A percentile compares a stretch with the other conserved stretches of the same genome.
Conservation (phyloP, 2,888 invertebrate genomes). For the Sinelater perroti region DNA sequence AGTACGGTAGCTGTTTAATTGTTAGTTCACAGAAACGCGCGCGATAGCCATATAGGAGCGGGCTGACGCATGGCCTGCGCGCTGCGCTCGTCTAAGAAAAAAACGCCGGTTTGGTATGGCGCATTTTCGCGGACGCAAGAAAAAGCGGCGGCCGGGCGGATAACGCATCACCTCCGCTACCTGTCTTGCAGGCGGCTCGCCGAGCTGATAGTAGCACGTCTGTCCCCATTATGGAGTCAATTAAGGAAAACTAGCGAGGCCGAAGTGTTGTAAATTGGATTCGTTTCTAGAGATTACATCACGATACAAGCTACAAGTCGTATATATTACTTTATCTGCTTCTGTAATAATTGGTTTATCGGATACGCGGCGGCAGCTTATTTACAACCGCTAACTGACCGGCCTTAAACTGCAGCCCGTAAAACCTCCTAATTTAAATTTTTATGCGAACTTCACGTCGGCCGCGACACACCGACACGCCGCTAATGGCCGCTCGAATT, state of each 20-base stretch:
- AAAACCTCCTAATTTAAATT: conserved; percentile 27
- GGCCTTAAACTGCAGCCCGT: conserved; percentile 27
- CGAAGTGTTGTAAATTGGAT: conserved; percentile 53
- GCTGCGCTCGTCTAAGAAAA: no score
- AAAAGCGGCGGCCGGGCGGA: conserved; percentile 22
- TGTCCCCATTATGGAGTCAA: conserved; percentile 51
- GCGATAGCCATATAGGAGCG: conserved; percentile 56
- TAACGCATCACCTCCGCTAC: conserved; percentile 42
- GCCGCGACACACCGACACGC: conserved; percentile 9
- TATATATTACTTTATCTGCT: conserved; percentile 46
- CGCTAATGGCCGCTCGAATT: conserved; percentile 13
- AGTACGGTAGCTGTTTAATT: conserved; percentile 55
- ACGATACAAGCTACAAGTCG: conserved; percentile 48
- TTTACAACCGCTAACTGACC: conserved; percentile 29
- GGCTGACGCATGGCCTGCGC: conserved; percentile 1
- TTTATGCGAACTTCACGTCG: conserved; percentile 20
- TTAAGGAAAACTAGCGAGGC: conserved; percentile 51
- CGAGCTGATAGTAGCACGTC: conserved; percentile 46
- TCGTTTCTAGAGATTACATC: conserved; percentile 51
- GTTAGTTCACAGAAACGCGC: conserved; percentile 56
- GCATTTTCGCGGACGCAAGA: not conserved
- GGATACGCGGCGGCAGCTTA: conserved; percentile 39
- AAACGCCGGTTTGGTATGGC: not conserved
- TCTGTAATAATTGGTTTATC: conserved; percentile 46
- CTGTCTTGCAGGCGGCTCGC: conserved; percentile 48